These are phyloP conservation scores for Sorex araneus DNA, from an alignment of 2,113 vertebrate genomes.

Conservation along the genomic window DNA sequence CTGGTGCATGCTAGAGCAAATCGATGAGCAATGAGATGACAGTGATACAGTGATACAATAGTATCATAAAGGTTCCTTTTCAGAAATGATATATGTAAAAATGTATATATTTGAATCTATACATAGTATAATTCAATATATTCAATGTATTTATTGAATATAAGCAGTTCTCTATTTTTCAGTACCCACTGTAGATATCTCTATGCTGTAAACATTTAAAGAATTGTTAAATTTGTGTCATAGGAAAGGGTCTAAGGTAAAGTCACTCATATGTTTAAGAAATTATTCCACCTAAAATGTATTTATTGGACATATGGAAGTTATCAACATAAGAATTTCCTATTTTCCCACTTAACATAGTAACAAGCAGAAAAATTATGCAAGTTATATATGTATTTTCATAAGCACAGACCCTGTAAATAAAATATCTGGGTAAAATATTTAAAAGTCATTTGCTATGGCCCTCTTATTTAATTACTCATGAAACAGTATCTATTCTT, in stretches of 20 bases:
- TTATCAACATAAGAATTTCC: not conserved
- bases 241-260: not conserved
- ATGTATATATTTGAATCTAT: not conserved
- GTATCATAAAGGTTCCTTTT: not conserved
- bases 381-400: not conserved
- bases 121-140: not conserved
- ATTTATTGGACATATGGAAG: constrained; percentile 17
- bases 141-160: not conserved
- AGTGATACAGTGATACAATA: too few species aligned
- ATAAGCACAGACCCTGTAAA: not conserved
- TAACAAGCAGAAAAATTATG: not conserved
- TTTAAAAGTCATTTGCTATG: not conserved
- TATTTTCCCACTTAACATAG: not conserved
- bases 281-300: not conserved
- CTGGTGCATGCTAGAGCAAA: too few species aligned
- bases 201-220: not conserved
- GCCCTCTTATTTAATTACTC: not conserved
- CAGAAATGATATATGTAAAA: not conserved
- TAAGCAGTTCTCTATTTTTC: not conserved
- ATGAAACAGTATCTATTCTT: not conserved
- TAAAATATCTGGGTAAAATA: not conserved
- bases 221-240: not conserved
- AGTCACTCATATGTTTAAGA: not conserved
- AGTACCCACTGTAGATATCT: not conserved
- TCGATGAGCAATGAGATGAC: too few species aligned